Percentiles rank a stretch among this genome's conserved stretches.
Conservation (phyloP, 2,797 vertebrate genomes). For the Paratrypauchen microcephalus region DNA sequence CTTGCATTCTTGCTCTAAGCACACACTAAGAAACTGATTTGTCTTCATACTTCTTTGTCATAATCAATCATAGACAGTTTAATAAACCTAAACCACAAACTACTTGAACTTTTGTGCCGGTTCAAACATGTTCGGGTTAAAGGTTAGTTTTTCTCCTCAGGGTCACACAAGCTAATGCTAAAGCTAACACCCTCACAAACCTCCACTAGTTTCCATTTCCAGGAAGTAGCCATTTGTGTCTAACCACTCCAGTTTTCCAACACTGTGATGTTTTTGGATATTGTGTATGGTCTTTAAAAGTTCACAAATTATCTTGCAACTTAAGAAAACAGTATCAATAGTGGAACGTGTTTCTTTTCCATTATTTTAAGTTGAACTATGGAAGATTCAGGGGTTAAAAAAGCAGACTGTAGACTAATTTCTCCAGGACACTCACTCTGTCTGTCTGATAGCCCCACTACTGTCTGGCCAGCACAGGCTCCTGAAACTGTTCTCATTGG, state of each 20-base stretch:
- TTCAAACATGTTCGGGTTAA: constrained; percentile 55
- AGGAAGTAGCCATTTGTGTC: background rate
- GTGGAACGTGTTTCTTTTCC: constrained; percentile 12
- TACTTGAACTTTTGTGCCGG: constrained; percentile 10
- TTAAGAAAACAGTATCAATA: constrained; percentile 17
- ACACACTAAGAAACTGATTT: background rate
- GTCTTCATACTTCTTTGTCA: constrained; percentile 30
- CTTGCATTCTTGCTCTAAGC: too few species aligned
- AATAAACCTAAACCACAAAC: constrained; percentile 11
- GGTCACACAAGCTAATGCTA: constrained; percentile 52
- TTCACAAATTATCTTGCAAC: constrained; percentile 29
- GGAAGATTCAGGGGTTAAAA: background rate
- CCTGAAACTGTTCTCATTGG: constrained; percentile 16
- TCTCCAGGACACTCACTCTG: constrained; percentile 35
- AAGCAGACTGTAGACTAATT: constrained; percentile 16
- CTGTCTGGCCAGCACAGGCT: constrained; percentile 38
- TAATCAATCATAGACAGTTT: constrained; percentile 21
- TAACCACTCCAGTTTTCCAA: constrained; percentile 1
- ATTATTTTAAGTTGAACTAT: constrained; percentile 30
- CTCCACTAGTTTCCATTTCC: constrained; percentile 9
- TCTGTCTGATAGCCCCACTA: constrained; percentile 22
- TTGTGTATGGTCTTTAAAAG: background rate
- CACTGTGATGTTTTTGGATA: background rate
- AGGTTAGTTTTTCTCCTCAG: constrained; percentile 55
- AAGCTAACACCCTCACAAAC: constrained; percentile 30